Base-by-base conservation (phyloP, 2,797 vertebrate genomes). In the Phyllotis vaccarum region DNA sequence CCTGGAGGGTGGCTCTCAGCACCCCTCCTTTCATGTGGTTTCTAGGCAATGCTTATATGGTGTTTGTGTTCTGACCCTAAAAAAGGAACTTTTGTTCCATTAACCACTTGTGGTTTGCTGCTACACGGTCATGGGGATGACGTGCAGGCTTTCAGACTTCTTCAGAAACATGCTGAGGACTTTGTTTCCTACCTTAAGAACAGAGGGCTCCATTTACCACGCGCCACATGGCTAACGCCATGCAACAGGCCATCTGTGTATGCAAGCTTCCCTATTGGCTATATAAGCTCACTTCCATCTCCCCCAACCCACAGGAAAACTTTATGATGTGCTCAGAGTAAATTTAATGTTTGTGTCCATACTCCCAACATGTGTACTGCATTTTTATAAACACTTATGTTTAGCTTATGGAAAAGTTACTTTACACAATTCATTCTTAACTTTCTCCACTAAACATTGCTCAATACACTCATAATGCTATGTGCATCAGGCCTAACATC, bases 11-110 rank as follows among this genome's bases (percentile, higher is more conserved):
- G 1, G 95, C 75, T 76, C 83, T 12, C 62, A 68, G 90, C 86
- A 68, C 72, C 85, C 16, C 10, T 37, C 66, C 52, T 96, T 94
- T 86, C 85, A 40, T 19, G 90, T 2, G 70, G 90, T n/a, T 68
- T 96, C 89, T 56, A 27, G 70, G 72, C 89, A 54, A 83, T 8
- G 19, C 46, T 31, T 70, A 56, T 72, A 62, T 68, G 9, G 58
- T 82, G 89, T 87, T 68, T 86, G 43, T n/a, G 24, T 79, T 80
- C 93, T 75, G 68, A 95, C 56, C 60, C 80, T 40, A 93, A 74
- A 93, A 75, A 90, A 79, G 81, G 58, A 24, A 37, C 74, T 82
- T 94, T 43, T 93, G 96, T 91, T 82, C 82, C 76, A n/a, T 81
- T 54, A 94, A 93, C 83, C 37, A 16, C 74, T 76, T 68, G 86